Evolutionary conservation across 2,888 invertebrate species (phyloP), one percentile per base, ranked within the genome.

Genomic region (Prosapia bicincta): DNA sequence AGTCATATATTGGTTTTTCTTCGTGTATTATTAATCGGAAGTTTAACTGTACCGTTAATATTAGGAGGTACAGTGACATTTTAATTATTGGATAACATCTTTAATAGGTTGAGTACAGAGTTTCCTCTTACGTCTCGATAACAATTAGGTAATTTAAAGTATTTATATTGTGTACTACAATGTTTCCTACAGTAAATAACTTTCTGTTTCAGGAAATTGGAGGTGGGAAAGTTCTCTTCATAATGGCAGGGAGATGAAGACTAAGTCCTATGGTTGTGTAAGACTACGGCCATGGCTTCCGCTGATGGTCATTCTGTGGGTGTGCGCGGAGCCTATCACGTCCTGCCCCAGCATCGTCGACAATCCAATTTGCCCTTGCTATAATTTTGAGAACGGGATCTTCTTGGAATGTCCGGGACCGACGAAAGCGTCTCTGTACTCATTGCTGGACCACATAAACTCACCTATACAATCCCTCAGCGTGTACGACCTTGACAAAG

Each of bases 361-460:
- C 82, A 93, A 92, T 85, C 92, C 93, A 66, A 92, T 92, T 81
- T 97, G 96, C 85, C 94, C 95, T 6, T 97, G 96, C 86, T 96
- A 95, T 88, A 94, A 94, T 85, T 94, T 96, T 85, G 95, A 95
- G 86, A 95, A 95, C 87, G 96, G 95, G 77, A 88, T 96, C 79
- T 95, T 94, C 86, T 88, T 96, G 83, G 96, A 96, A 85, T 96
- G 96, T 84, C 93, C 95, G 66, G 93, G 93, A 72, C 93, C 94
- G 67, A 93, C 93, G 73, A 90, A 93, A 67, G 88, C 88, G 79
- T 91, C 93, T 69, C 88, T 96, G 80, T 91, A 90, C 84, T 88
- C 89, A 81, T 92, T 94, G 65, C 86, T 96, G 81, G 89, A 83
- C 2, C 80, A 84, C 54, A 81, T 84, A 78, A 83, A 82, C 43